Evolutionary conservation across 1,140 invertebrate genomes (phyloP).

Genomic region (Oedothorax gibbosus): DNA sequence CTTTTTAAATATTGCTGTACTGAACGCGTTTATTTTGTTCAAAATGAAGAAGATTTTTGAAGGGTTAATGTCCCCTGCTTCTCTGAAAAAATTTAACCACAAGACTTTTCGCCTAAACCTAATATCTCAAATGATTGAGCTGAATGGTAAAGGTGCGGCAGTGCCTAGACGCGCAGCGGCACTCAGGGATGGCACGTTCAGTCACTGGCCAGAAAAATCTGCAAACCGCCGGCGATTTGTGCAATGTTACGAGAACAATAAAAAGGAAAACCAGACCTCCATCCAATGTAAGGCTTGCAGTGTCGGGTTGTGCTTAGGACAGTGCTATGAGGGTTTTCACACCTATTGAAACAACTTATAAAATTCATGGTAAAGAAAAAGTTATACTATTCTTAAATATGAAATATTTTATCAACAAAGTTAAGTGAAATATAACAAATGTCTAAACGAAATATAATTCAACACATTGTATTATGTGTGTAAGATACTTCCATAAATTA

Average conservation of each 20-base stretch:
- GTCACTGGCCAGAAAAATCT: not conserved
- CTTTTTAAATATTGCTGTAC: not conserved
- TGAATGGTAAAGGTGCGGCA: not conserved
- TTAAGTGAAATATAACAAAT: no score
- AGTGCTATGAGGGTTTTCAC: no score
- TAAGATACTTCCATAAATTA: no score
- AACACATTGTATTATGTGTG: no score
- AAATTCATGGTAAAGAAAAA: no score
- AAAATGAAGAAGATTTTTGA: not conserved
- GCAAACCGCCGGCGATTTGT: no score
- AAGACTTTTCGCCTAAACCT: not conserved
- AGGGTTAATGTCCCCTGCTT: not conserved
- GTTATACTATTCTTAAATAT: no score
- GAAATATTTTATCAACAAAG: no score
- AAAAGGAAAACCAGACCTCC: not conserved
- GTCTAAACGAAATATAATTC: no score
- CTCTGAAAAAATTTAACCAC: not conserved
- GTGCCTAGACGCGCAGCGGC: not conserved
- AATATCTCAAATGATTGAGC: not conserved
- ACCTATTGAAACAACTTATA: no score
- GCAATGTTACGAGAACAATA: not conserved
- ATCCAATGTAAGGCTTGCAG: not conserved
- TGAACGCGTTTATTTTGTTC: not conserved
- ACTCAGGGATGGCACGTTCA: not conserved
- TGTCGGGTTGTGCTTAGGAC: not conserved